Evolutionary conservation across 1,140 invertebrate species (phyloP), one percentile per base, ranked within the genome.

Genomic region (Drosophila subpulchrella): DNA sequence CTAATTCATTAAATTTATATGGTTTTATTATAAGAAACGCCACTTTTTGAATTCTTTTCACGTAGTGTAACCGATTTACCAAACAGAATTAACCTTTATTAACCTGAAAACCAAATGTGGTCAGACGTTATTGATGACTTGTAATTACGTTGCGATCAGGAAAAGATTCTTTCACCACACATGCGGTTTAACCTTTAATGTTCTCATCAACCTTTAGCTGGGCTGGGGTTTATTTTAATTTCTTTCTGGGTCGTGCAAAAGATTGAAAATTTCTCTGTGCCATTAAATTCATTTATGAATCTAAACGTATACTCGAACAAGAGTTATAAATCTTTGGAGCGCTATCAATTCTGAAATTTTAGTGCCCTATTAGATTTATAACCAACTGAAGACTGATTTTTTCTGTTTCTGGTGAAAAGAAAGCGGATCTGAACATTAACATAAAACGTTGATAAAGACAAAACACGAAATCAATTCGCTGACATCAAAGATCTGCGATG

Each of bases 381-480:
- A 17, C 46, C 59, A 10, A 30, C 10, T 32, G 17, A 20, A 38
- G n/a, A 12, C 34, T n/a, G 5, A 12, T 20, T 42, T 62, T 44
- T 42, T 54, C 11, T 30, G 32, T 55, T 57, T 71, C 42, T 12
- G 6, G 3, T 12, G 15, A 72, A 72, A 58, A 72, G 68, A 72
- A 72, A 72, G 68, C 53, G 34, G 67, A 71, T 58, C 30, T 20
- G 61, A 54, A 51, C 36, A 72, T 55, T 71, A 71, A 71, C 65
- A 72, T 71, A 72, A 71, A 48, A 15, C 42, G 30, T 48, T 72
- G 65, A 71, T 71, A 71, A 71, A 71, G 65, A 71, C 67, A 71
- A 39, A 71, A 71, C 41, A 67, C 30, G 63, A 13, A 44, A 55
- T 59, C 48, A 34, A 41, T 67, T 38, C 4, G 36, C 30, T 15